phyloP scores from a whole-genome alignment of 64 coral and sea anemone genomes.

The Montipora foliosa region DNA sequence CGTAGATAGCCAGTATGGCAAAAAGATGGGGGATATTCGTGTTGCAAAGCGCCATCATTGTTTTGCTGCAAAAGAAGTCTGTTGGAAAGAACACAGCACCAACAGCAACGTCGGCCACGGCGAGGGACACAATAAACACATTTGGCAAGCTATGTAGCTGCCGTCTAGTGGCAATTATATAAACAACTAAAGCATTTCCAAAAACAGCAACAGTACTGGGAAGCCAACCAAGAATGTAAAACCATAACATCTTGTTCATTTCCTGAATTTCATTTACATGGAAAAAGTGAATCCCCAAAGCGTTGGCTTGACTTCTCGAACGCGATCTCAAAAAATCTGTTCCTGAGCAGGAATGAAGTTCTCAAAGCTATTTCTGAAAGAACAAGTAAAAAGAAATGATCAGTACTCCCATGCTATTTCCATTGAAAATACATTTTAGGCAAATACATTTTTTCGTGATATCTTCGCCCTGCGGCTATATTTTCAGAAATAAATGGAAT shows the following conservation, averaged over 20 bases:
- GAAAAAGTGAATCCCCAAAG: too few relatives aligned
- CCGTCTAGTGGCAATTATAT: neutral
- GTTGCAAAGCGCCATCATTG: neutral
- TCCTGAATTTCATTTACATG: neutral
- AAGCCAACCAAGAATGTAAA: conserved; percentile 8
- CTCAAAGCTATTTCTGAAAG: too few relatives aligned
- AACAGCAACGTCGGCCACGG: neutral
- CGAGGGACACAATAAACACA: neutral
- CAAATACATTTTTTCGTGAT: too few relatives aligned
- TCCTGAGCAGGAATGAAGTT: too few relatives aligned
- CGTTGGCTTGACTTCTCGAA: too few relatives aligned
- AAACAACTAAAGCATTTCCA: neutral
- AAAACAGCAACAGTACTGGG: neutral
- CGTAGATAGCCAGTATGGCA: neutral
- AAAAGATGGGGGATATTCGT: neutral
- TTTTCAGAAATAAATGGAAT: too few relatives aligned
- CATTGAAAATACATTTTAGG: too few relatives aligned
- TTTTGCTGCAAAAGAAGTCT: neutral
- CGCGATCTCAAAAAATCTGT: too few relatives aligned
- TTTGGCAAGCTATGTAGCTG: neutral
- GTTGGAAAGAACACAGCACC: neutral
- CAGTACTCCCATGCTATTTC: too few relatives aligned
- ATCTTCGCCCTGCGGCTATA: too few relatives aligned
- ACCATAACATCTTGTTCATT: neutral
- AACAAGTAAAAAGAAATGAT: too few relatives aligned